Base-by-base conservation (phyloP, 2,797 vertebrate species). In the Sternotherus odoratus region DNA sequence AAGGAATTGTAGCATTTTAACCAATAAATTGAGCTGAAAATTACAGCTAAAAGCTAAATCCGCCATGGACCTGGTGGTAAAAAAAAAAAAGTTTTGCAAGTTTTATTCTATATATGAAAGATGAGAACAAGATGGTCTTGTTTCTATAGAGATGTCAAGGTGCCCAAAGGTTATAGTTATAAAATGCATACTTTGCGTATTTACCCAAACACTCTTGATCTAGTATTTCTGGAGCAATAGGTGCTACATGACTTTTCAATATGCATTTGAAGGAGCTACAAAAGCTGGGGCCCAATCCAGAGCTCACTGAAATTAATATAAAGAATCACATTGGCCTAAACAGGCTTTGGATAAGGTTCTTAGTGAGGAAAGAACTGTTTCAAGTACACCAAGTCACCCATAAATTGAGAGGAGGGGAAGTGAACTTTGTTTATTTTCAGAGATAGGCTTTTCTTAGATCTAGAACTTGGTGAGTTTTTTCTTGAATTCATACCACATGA, bases 1-100 rank as follows among this genome's bases (percentile, higher is more conserved):
- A 88, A 86, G 4, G 23, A 96, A 85, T 43, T 90, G 6, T 2
- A 85, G 3, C 75, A 49, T 93, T 94, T 86, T 77, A 57, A 74
- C 49, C 43, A 89, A 15, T 80, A 81, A 84, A 54, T 12, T 92
- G 8, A 51, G 16, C 43, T 89, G 66, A 53, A 85, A 95, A 85
- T 87, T 90, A 92, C 10, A 82, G 39, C 0, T 84, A 83, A 94
- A 82, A 79, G 82, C 85, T 36, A 24, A 87, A 4, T 85, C 24
- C 81, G 36, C 8, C 50, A 91, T 15, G 63, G 6, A 89, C 83
- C 33, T 85, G 69, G 36, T 4, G 89, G 2, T 6, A 12, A 46
- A 85, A 51, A 51, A 89, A 81, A 49, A 8, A 13, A 24, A 57
- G 39, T 51, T 4, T 74, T 75, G 43, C 51, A 89, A 53, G 57